phyloP scores from a whole-genome alignment of 2,888 invertebrate species.

The Euzetes globulus region DNA sequence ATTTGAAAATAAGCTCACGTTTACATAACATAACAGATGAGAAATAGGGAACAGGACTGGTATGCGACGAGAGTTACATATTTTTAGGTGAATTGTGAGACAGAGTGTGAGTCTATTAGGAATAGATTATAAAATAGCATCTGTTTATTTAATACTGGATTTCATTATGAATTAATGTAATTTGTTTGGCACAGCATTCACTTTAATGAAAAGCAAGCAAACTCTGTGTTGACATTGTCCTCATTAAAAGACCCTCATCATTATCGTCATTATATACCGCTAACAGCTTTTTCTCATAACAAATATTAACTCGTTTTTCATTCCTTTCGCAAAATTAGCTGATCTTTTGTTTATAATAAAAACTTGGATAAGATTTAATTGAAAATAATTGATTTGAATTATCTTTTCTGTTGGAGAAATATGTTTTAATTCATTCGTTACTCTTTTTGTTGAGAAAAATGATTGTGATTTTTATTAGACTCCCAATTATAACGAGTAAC shows the following conservation, averaged over 20 bases:
- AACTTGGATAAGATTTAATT: too few species aligned
- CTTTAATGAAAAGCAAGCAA: constrained; percentile 19
- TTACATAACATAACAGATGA: too few species aligned
- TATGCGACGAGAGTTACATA: too few species aligned
- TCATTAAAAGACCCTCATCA: constrained; percentile 14
- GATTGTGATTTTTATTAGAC: too few species aligned
- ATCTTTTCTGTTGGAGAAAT: too few species aligned
- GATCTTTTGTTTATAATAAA: not conserved
- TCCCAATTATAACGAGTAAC: too few species aligned
- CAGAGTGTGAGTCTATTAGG: too few species aligned
- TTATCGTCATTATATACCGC: not conserved
- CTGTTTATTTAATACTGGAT: constrained; percentile 3
- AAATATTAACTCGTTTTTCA: not conserved
- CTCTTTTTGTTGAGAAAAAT: too few species aligned
- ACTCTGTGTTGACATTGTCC: constrained; percentile 26
- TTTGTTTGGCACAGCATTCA: constrained; percentile 8
- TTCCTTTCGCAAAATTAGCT: not conserved
- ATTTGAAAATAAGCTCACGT: too few species aligned
- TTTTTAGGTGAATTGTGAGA: not conserved
- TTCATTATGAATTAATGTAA: constrained; percentile 25
- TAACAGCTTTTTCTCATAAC: not conserved
- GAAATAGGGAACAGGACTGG: too few species aligned
- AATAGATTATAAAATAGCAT: constrained; percentile 12
- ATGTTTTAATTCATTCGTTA: too few species aligned
- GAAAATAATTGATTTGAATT: too few species aligned